Conservation (phyloP, 2,888 invertebrate species). For the Chrysolina haemoptera region DNA sequence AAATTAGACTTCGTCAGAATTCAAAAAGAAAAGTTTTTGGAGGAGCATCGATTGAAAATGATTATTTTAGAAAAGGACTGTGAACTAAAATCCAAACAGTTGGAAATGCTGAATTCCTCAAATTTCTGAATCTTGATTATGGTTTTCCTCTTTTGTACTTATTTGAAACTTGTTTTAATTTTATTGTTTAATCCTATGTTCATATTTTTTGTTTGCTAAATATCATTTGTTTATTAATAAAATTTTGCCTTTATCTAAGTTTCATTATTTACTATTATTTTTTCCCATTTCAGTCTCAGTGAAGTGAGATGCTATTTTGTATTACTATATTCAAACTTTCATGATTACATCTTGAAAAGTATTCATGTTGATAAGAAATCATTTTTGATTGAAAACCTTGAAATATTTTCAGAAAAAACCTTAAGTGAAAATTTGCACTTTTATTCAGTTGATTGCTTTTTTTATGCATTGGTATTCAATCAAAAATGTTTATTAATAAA, state of each 20-base stretch:
- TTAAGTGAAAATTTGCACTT: neutral
- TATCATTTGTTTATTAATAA: neutral
- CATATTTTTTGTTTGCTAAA: neutral
- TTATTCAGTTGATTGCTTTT: neutral
- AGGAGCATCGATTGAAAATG: conserved; percentile 1
- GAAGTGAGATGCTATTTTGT: neutral
- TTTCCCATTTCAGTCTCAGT: neutral
- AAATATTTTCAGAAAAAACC: neutral
- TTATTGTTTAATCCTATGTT: neutral
- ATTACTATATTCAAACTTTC: neutral
- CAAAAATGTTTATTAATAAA: neutral
- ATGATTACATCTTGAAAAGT: neutral
- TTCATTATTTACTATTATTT: neutral
- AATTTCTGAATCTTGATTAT: neutral
- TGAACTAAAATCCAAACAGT: neutral
- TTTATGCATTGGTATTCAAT: neutral
- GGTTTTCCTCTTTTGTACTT: neutral
- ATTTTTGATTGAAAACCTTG: neutral
- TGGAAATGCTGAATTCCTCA: conserved; percentile 6
- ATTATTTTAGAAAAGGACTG: conserved; percentile 8
- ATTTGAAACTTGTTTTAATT: neutral
- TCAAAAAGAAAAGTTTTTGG: neutral
- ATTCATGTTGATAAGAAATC: neutral
- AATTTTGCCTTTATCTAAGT: neutral
- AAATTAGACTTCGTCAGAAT: conserved; percentile 12